Base-by-base conservation (phyloP, 2,797 vertebrate species). In the Peromyscus nudipes region DNA sequence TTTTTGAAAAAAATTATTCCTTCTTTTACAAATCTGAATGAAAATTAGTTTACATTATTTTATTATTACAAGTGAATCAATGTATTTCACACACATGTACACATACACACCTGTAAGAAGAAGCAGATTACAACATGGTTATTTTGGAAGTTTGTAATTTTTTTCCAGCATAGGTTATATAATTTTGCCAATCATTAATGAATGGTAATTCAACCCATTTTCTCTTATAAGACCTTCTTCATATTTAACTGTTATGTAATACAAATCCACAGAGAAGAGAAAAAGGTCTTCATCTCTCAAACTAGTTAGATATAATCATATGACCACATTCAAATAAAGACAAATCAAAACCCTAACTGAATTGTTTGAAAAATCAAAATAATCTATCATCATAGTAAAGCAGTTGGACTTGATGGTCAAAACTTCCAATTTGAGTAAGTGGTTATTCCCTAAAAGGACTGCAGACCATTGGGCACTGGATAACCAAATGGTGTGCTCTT, bases 331-430 rank as follows among this genome's bases (percentile, higher is more conserved):
- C 29, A 80, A 23, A 82, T 67, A 94, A 89, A 23, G 29, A 76
- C 69, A 87, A 96, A 94, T 23, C 4, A n/a, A 95, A 92, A 43
- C 55, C 29, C 17, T 85, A 88, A 57, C 9, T 73, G 2, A 76
- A 52, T 46, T 62, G 13, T 65, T 88, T 37, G 27, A 55, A 81
- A 69, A 71, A 40, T 73, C n/a, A 79, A 79, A 27, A 81, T 23
- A 80, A 11, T 81, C 25, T 88, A 31, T 77, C 46, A 29, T 88
- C 67, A 49, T 0, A 77, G 60, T 65, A 77, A 95, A 91, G 43
- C 17, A 69, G 31, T 1, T 73, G 52, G 55, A 40, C 37, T 49
- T 1, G 2, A 29, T 40, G n/a, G 79, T 80, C 87, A 82, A 52
- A 37, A 84, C 9, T 86, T 62, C 31, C 83, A 62, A 84, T 84